A percentile compares a stretch with the other conserved stretches of the same genome.
Evolutionary conservation across 2,888 invertebrate species (phyloP).

Genomic region (Andrena hattorfiana): DNA sequence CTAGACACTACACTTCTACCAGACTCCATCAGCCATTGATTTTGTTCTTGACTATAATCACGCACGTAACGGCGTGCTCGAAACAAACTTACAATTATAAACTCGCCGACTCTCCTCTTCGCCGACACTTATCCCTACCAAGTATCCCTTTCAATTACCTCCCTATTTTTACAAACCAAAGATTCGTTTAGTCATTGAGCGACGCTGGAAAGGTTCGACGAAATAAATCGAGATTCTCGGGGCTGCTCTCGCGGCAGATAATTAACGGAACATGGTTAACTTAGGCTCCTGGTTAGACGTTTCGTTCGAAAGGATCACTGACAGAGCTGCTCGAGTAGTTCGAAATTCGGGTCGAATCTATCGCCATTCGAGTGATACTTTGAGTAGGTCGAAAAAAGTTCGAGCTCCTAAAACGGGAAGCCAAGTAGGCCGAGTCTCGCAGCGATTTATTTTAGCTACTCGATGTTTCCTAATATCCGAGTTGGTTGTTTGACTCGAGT

Average conservation of each 20-base stretch:
- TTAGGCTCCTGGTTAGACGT: conserved; percentile 58
- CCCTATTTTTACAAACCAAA: conserved; percentile 29
- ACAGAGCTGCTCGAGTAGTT: conserved; percentile 3
- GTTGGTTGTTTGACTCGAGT: neutral
- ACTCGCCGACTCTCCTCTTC: neutral
- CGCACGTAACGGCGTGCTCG: conserved; percentile 19
- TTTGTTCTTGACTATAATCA: conserved; percentile 5
- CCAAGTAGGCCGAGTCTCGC: too few species aligned
- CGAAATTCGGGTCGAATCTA: neutral
- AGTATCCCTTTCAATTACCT: conserved; percentile 15
- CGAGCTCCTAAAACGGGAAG: too few species aligned
- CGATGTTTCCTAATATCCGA: neutral
- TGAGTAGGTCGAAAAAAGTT: neutral
- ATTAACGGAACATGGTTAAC: conserved; percentile 29
- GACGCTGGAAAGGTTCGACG: conserved; percentile 58
- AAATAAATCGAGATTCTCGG: conserved; percentile 27
- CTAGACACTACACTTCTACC: neutral
- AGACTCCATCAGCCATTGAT: neutral
- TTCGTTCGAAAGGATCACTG: conserved; percentile 39
- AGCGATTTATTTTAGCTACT: neutral
- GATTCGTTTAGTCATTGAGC: conserved; percentile 10
- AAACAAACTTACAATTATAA: conserved; percentile 35
- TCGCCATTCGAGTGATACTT: neutral
- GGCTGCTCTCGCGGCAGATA: conserved; percentile 25
- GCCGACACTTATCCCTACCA: neutral